Conservation (phyloP, 2,797 vertebrate species). For the Argya squamiceps region DNA sequence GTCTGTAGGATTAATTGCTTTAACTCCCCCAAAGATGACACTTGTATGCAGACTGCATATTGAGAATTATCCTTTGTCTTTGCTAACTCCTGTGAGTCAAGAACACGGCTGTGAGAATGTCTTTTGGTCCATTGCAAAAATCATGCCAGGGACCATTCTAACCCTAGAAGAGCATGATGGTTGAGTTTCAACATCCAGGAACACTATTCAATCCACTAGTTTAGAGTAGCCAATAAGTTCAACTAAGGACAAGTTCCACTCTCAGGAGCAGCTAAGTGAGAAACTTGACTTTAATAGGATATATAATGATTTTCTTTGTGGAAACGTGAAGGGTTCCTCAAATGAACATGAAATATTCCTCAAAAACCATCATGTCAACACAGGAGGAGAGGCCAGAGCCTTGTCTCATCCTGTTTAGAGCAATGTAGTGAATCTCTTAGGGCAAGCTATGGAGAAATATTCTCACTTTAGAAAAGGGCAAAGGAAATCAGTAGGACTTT, state of each 20-base stretch:
- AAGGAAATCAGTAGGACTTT: neutral
- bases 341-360: no score
- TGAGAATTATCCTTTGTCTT: neutral
- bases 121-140: neutral
- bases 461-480: neutral
- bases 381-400: neutral
- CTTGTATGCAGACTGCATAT: neutral
- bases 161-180: neutral
- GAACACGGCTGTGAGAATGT: neutral
- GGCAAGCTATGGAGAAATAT: neutral
- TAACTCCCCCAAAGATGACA: neutral
- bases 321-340: neutral
- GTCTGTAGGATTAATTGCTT: neutral
- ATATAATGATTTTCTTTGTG: neutral
- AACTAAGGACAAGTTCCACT: neutral
- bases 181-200: neutral
- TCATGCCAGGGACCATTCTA: neutral
- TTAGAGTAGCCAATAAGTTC: neutral
- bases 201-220: neutral
- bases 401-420: neutral
- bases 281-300: neutral
- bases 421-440: neutral
- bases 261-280: neutral
- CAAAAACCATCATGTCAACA: rapidly evolving
- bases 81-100: neutral